These are phyloP conservation scores for Grammomys dolichurus DNA, from an alignment of 2,113 vertebrate genomes.

Conservation along the genomic window DNA sequence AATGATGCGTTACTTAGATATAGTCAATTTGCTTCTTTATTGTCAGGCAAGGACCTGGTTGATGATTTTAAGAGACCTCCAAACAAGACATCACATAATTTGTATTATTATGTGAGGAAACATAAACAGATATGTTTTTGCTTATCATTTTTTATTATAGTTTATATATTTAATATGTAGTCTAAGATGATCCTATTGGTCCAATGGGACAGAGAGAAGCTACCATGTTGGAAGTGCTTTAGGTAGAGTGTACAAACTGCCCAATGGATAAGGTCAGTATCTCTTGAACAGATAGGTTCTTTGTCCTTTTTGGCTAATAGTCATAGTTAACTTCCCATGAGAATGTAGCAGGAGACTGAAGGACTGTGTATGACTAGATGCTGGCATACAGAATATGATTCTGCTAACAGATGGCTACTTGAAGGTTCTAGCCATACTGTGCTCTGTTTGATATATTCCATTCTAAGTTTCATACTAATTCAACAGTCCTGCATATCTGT, in stretches of 20 bases:
- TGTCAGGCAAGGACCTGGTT: neutral
- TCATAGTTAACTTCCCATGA: neutral
- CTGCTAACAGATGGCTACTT: neutral
- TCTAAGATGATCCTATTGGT: neutral
- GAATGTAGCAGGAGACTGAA: neutral
- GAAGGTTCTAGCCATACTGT: no score
- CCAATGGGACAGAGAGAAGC: no score
- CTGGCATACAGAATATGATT: neutral
- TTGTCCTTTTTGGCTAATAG: neutral
- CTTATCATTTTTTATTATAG: neutral
- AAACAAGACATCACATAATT: neutral
- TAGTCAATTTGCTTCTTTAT: neutral
- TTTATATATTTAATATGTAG: neutral
- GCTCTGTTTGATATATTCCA: neutral
- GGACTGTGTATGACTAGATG: neutral
- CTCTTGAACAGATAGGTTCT: neutral
- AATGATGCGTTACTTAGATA: neutral
- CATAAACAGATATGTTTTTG: neutral
- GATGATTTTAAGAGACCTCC: neutral
- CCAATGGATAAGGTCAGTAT: neutral
- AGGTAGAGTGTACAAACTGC: neutral
- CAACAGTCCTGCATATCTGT: neutral
- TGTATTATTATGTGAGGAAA: neutral
- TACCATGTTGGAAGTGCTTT: neutral
- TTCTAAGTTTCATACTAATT: no score